Evolutionary conservation across 2,888 invertebrate genomes (phyloP).

Genomic region (Netelia virgata): DNA sequence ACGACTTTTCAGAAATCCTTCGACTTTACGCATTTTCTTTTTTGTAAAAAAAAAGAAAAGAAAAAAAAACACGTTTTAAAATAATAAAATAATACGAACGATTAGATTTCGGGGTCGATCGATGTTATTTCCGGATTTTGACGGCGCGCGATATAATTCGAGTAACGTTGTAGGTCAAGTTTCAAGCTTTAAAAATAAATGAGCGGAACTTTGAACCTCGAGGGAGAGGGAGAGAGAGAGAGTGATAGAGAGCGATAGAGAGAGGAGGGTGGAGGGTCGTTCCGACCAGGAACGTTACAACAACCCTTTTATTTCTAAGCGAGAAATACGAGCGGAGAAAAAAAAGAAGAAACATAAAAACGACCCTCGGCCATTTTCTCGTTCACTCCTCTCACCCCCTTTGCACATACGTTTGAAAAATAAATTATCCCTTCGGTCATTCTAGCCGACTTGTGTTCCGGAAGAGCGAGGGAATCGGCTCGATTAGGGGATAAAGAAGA

Average conservation of each 20-base stretch:
- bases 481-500: constrained; percentile 53
- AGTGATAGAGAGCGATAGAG: too few species aligned
- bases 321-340: not conserved
- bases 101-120: too few species aligned
- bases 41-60: not conserved
- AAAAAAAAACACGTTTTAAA: not conserved
- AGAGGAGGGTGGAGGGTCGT: too few species aligned
- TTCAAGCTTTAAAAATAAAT: too few species aligned
- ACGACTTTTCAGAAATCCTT: not conserved
- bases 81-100: not conserved
- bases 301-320: not conserved
- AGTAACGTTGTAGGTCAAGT: too few species aligned
- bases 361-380: not conserved
- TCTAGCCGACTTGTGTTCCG: not conserved
- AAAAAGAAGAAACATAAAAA: constrained; percentile 5
- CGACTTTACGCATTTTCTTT: not conserved
- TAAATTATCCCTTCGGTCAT: constrained; percentile 43
- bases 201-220: too few species aligned
- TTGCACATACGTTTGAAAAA: constrained; percentile 36
- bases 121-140: too few species aligned
- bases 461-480: not conserved
- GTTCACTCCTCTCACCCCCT: constrained; percentile 7
- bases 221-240: too few species aligned
- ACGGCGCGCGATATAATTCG: too few species aligned
- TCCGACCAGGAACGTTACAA: not conserved